Evolutionary conservation across 2,888 invertebrate genomes (phyloP).

Genomic region (Anaspis maculata): DNA sequence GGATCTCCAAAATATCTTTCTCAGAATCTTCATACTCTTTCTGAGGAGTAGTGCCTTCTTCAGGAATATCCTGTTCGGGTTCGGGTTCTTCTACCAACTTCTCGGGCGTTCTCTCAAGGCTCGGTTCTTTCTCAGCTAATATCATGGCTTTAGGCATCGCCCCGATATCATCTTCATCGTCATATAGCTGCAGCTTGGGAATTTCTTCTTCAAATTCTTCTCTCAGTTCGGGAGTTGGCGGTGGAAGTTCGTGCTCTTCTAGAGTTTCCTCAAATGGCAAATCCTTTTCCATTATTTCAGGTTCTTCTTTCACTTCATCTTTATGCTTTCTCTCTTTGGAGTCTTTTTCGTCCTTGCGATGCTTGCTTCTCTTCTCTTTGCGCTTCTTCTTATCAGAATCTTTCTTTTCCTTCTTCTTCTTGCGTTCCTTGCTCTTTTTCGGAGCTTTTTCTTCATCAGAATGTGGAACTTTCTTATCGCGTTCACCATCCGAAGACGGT

Average conservation of each 20-base stretch:
- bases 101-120: slow-evolving; percentile 39
- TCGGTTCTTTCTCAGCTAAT: slow-evolving; percentile 49
- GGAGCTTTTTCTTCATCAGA: slow-evolving; percentile 37
- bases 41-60: too few relatives aligned
- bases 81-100: slow-evolving; percentile 22
- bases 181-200: slow-evolving; percentile 49
- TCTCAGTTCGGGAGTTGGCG: slow-evolving; percentile 20
- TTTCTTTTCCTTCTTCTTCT: slow-evolving; percentile 48
- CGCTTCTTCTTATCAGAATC: slow-evolving; percentile 41
- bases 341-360: too few relatives aligned
- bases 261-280: slow-evolving; percentile 30
- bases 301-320: slow-evolving; percentile 33
- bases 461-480: slow-evolving; percentile 28
- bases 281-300: slow-evolving; percentile 35
- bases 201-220: slow-evolving; percentile 41
- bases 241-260: slow-evolving; percentile 6
- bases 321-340: slow-evolving; percentile 32
- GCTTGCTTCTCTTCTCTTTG: slow-evolving; percentile 42
- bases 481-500: slow-evolving; percentile 25
- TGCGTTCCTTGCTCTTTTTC: slow-evolving; percentile 44
- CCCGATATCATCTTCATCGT: slow-evolving; percentile 48
- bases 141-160: too few relatives aligned
- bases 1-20: slow-evolving; percentile 53
- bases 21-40: slow-evolving; percentile 37
- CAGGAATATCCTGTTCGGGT: slow-evolving; percentile 17